phyloP scores from a whole-genome alignment of 2,113 vertebrate genomes.

The Lepisosteus osseus region DNA sequence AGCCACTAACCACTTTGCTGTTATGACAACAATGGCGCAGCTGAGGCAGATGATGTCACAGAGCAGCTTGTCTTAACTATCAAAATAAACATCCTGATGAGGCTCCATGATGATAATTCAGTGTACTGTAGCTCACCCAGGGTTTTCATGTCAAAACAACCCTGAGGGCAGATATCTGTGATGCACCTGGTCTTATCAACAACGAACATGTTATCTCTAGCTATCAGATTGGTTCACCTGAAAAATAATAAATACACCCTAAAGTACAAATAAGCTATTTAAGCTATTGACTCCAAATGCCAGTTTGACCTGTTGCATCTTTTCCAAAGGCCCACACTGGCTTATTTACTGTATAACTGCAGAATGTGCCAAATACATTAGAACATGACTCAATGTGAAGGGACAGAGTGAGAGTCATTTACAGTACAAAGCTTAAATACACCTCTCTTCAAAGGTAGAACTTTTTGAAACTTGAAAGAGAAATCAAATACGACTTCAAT shows the following conservation, averaged over 20 bases:
- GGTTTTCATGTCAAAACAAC: conserved; percentile 38
- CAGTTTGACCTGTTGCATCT: too few species aligned
- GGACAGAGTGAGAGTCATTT: too few species aligned
- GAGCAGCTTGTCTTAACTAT: conserved; percentile 30
- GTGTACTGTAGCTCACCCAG: background rate
- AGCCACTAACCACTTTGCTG: background rate
- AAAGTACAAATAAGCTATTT: background rate
- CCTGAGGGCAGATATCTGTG: conserved; percentile 21
- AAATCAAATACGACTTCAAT: too few species aligned
- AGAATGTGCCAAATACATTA: too few species aligned
- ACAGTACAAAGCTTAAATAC: too few species aligned
- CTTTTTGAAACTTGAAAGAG: too few species aligned
- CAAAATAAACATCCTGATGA: conserved; percentile 54
- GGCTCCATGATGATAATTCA: conserved; percentile 47
- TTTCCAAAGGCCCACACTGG: too few species aligned
- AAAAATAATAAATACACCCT: conserved; percentile 46
- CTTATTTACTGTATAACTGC: too few species aligned
- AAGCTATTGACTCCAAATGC: background rate
- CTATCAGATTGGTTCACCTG: conserved; percentile 40
- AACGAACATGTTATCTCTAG: conserved; percentile 57
- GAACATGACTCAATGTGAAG: too few species aligned
- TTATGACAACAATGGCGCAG: background rate
- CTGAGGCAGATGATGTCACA: conserved; percentile 44
- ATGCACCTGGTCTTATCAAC: conserved; percentile 53
- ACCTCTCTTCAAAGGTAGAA: too few species aligned